Base-by-base conservation (phyloP, 2,113 vertebrate species). In the Mobula hypostoma region DNA sequence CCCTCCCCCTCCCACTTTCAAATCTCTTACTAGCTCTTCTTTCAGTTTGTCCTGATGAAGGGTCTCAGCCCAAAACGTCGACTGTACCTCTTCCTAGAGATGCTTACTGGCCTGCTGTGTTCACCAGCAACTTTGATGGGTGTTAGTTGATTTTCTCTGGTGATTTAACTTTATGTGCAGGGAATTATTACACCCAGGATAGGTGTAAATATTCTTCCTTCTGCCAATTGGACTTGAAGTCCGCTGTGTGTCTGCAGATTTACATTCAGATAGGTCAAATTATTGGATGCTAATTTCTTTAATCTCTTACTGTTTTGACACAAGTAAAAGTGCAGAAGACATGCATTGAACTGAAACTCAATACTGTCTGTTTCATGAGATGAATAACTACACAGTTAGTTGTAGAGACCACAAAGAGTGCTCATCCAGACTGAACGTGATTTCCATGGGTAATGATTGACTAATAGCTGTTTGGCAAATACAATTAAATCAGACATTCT, bases 281-380 rank as follows among this genome's bases (percentile, higher is more conserved):
- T 82, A 40, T 82, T 63, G 56, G 32, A 91, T 91, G 88, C 63
- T 91, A 91, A 91, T 91, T 32, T 70, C 61, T 58, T 11, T 56
- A 27, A 58, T 29, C n/a, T 79, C 27, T 58, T 85, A 58, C 19
- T 8, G 14, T 90, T 68, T 90, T 68, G 12, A 61, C 15, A 36
- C 11, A 19, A 48, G 56, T 19, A 58, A 61, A 36, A 87, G 56
- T 27, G 56, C 17, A 74, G 72, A 93, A 93, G 19, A 76, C 36
- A 32, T 19, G 88, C 88, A 29, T 72, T 72, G 21, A 63, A 9
- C 36, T 74, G 70, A 36, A 76, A 76, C 8, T 93, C 24, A 74
- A 74, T 24, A 56, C 19, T 93, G 36, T 29, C 68, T 56, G 40
- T 70, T 93, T 40, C 70, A 72, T 93, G 32, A 93, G 36, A 74